These are phyloP conservation scores for Encarsia formosa DNA, from an alignment of 2,888 invertebrate species.

Conservation along the genomic window DNA sequence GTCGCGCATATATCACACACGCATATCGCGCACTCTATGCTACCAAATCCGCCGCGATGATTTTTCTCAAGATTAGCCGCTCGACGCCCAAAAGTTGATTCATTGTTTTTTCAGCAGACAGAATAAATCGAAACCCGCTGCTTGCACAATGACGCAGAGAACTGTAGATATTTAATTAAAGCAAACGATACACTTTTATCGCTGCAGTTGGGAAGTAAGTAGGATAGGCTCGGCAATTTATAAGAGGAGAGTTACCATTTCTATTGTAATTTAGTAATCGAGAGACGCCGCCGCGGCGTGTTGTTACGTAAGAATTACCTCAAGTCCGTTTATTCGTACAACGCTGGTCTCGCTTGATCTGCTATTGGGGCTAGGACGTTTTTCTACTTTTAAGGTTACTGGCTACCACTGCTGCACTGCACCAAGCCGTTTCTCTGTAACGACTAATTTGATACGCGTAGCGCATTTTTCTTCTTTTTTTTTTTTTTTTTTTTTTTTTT, in stretches of 20 bases:
- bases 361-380: slow-evolving; percentile 7
- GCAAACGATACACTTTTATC: slow-evolving; percentile 15
- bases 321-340: neutral
- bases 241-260: slow-evolving; percentile 4
- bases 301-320: slow-evolving; percentile 15
- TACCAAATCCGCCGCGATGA: too few species aligned
- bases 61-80: too few species aligned
- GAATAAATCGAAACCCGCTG: neutral
- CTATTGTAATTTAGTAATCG: slow-evolving; percentile 16
- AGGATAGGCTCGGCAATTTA: neutral
- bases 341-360: slow-evolving; percentile 15
- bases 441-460: too few species aligned
- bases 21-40: too few species aligned
- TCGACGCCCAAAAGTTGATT: too few species aligned
- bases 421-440: too few species aligned
- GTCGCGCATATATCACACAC: slow-evolving; percentile 36
- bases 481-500: too few species aligned
- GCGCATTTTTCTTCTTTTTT: too few species aligned
- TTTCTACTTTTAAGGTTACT: too few species aligned
- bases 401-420: too few species aligned
- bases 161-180: slow-evolving; percentile 9
- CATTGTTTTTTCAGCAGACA: slow-evolving; percentile 8
- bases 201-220: neutral
- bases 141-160: neutral
- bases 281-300: neutral